Percentiles rank a stretch among this genome's conserved stretches.
Conservation (phyloP, 2,113 vertebrate genomes). For the Columba janthina region DNA sequence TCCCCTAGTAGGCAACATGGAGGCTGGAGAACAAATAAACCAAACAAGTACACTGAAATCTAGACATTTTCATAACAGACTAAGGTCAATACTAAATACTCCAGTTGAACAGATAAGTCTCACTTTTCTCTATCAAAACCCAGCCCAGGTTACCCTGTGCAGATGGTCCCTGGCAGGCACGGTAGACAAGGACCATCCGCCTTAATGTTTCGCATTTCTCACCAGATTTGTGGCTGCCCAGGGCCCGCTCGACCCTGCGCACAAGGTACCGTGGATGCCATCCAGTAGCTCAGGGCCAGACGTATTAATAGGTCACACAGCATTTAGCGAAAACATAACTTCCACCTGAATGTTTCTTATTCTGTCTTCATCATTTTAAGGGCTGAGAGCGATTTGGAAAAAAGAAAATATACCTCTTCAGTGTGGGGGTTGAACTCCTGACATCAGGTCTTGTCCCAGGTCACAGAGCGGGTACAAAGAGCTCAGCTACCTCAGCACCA, state of each 20-base stretch:
- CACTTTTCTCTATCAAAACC: background rate
- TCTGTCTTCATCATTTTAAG: background rate
- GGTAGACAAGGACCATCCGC: background rate
- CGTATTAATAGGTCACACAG: background rate
- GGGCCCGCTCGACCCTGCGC: too few relatives aligned
- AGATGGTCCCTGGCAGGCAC: background rate
- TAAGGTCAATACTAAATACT: background rate
- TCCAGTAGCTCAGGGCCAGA: background rate
- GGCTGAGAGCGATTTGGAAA: background rate
- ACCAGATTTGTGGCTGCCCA: background rate
- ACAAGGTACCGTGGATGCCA: background rate
- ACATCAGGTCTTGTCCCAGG: background rate
- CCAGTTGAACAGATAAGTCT: background rate
- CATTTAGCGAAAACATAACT: background rate
- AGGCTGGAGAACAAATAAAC: background rate
- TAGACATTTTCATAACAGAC: background rate
- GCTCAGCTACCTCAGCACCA: background rate
- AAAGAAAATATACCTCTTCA: background rate
- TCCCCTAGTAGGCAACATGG: background rate
- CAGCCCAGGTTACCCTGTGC: background rate
- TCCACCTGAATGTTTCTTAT: background rate
- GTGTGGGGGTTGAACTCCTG: background rate
- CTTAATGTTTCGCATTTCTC: background rate
- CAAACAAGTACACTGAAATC: background rate
- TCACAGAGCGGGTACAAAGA: accelerated